Evolutionary conservation across 2,888 invertebrate species (phyloP).

Genomic region (Mactromeris polynyma): DNA sequence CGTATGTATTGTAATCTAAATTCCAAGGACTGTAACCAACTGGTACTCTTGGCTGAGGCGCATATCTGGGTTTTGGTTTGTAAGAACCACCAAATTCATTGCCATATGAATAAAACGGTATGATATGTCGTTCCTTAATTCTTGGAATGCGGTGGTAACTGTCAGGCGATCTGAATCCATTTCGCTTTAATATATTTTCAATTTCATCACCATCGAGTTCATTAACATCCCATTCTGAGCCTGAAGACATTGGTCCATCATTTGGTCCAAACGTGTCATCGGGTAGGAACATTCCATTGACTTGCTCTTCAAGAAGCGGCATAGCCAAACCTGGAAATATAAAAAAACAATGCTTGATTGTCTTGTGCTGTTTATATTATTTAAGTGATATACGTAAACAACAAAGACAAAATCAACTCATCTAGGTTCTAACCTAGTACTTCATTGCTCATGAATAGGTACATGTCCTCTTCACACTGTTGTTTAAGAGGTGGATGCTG

Average conservation of each 20-base stretch:
- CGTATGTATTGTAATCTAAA: not conserved
- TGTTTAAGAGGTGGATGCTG: no score
- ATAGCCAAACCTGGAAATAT: conserved; percentile 7
- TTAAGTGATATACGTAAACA: no score
- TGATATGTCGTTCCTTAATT: conserved; percentile 50
- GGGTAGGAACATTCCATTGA: not conserved
- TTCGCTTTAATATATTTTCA: conserved; percentile 25
- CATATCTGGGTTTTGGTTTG: conserved; percentile 27
- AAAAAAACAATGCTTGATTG: not conserved
- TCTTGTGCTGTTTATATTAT: no score
- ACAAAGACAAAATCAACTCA: no score
- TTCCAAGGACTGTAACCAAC: conserved; percentile 61
- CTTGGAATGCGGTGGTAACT: conserved; percentile 47
- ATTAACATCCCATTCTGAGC: not conserved
- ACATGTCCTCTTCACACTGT: no score
- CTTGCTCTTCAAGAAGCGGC: not conserved
- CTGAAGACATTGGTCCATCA: not conserved
- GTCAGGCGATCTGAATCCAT: conserved; percentile 27
- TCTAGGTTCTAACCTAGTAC: no score
- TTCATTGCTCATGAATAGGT: no score
- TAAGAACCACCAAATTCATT: conserved; percentile 29
- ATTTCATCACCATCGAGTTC: not conserved
- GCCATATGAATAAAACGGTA: conserved; percentile 64
- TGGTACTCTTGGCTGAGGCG: not conserved
- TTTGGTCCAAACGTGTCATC: not conserved